These are phyloP conservation scores for Odontomachus brunneus DNA, from an alignment of 1,140 invertebrate genomes.

Conservation along the genomic window DNA sequence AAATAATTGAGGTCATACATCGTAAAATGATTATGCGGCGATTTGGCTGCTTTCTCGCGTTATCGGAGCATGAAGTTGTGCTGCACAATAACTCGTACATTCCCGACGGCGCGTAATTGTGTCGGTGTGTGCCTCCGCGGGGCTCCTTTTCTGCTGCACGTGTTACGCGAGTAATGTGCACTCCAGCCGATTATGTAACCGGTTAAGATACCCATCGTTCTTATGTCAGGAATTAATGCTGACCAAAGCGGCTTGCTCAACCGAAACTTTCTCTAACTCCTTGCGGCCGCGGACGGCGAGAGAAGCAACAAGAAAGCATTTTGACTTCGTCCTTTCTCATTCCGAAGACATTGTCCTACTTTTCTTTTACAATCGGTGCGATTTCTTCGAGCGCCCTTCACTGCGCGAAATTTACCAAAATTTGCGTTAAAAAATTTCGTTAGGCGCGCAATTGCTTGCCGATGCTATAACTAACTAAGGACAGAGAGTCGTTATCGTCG, in stretches of 20 bases:
- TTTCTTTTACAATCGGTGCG: not conserved
- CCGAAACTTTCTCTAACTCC: constrained; percentile 71
- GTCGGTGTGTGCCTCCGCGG: not conserved
- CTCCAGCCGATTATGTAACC: constrained; percentile 66
- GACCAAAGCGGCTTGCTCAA: constrained; percentile 70
- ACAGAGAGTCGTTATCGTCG: too few species aligned
- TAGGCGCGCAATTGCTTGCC: too few species aligned
- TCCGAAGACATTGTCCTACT: constrained; percentile 13
- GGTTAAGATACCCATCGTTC: constrained; percentile 68
- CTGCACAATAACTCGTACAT: not conserved
- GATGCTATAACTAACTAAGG: too few species aligned
- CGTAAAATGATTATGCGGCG: too few species aligned
- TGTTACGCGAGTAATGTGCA: constrained; percentile 48
- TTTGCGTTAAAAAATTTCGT: too few species aligned
- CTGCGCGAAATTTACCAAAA: not conserved
- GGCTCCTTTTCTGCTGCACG: constrained; percentile 32
- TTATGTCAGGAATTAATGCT: constrained; percentile 75
- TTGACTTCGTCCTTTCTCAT: not conserved
- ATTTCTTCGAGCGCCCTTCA: not conserved
- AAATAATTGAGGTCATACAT: not conserved
- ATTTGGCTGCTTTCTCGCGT: not conserved
- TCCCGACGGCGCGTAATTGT: not conserved
- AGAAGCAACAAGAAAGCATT: constrained; percentile 1
- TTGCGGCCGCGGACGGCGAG: constrained; percentile 46
- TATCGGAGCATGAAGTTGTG: not conserved